These are phyloP conservation scores for Rhagonycha fulva DNA, from an alignment of 2,888 invertebrate species.

Conservation along the genomic window DNA sequence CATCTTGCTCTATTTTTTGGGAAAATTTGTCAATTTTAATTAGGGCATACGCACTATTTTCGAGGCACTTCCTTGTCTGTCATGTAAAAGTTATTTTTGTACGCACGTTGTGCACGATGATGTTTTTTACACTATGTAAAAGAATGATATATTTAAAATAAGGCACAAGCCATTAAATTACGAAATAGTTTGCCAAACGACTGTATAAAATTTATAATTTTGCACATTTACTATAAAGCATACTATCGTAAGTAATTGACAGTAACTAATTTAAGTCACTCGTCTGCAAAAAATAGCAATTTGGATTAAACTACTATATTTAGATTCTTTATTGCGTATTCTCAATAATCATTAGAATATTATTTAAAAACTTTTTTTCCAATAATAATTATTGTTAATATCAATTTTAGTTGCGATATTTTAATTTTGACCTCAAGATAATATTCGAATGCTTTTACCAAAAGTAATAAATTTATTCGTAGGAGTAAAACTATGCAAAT, in stretches of 20 bases:
- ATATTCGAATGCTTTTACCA: not conserved
- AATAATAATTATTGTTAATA: not conserved
- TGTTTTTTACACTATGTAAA: not conserved
- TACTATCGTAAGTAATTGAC: not conserved
- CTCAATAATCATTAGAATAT: not conserved
- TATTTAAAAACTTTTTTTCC: not conserved
- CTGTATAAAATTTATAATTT: not conserved
- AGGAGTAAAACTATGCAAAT: not conserved
- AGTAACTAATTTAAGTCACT: not conserved
- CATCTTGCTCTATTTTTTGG: not conserved
- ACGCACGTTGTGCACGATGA: constrained; percentile 10
- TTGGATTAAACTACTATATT: not conserved
- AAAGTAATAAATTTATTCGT: not conserved
- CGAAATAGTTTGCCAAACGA: not conserved
- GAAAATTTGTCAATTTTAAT: constrained; percentile 3
- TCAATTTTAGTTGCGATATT: not conserved
- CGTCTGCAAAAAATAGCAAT: not conserved
- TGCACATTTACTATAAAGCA: not conserved
- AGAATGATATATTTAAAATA: not conserved
- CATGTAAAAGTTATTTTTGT: constrained; percentile 21
- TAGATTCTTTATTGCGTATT: not conserved
- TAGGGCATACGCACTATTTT: constrained; percentile 11
- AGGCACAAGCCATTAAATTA: not conserved
- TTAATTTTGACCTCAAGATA: not conserved
- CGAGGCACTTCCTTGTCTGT: constrained; percentile 22